A percentile compares a stretch with the other conserved stretches of the same genome.
Conservation (phyloP, 2,113 vertebrate species). For the Dromiciops gliroides region DNA sequence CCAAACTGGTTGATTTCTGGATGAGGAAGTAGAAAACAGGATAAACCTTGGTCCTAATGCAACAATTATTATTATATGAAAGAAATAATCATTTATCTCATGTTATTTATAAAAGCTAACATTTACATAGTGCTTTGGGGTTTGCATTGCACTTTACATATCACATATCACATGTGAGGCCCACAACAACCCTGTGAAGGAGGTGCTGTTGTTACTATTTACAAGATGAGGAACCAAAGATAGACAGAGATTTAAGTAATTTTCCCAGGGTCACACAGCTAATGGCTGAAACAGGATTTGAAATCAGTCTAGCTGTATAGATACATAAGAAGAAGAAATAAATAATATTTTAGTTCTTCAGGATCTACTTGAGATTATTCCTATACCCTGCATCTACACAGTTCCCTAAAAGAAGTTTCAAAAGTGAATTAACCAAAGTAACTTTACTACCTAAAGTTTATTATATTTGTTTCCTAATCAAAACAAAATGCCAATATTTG, state of each 20-base stretch:
- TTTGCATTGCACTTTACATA: too few species aligned
- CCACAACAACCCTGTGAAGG: not conserved
- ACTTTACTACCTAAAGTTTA: too few species aligned
- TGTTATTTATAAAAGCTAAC: not conserved
- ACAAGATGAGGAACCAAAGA: too few species aligned
- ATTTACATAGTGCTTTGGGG: too few species aligned
- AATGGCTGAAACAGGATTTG: not conserved
- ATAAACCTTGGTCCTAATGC: too few species aligned
- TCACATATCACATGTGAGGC: too few species aligned
- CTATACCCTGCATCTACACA: not conserved
- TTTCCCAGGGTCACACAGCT: not conserved
- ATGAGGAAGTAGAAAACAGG: too few species aligned
- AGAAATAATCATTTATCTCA: not conserved
- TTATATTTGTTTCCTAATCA: too few species aligned
- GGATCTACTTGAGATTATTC: not conserved
- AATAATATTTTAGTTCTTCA: not conserved
- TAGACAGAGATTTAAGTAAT: not conserved
- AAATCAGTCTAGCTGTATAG: not conserved
- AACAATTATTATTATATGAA: too few species aligned
- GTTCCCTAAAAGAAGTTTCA: not conserved
- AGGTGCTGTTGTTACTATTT: not conserved
- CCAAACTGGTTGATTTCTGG: too few species aligned
- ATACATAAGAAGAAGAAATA: not conserved
- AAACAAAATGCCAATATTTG: too few species aligned
- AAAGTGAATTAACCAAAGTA: too few species aligned